Conservation (phyloP, 1,140 invertebrate species). For the Hylaeus anthracinus region DNA sequence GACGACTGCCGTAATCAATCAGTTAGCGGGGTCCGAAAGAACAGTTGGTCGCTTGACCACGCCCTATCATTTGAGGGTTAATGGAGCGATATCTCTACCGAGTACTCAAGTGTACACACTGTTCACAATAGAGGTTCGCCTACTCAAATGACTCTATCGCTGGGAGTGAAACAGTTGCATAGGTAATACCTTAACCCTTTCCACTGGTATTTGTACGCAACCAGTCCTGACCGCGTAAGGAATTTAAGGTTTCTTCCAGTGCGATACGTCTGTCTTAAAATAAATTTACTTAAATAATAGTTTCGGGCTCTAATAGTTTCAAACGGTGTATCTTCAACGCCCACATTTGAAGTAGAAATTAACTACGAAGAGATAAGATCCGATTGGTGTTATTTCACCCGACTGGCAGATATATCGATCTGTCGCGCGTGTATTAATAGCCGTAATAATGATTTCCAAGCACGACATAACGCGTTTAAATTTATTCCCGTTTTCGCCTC, state of each 20-base stretch:
- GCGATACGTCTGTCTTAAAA: too few species aligned
- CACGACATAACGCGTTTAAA: conserved; percentile 6
- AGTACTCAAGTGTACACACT: not conserved
- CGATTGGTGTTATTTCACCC: too few species aligned
- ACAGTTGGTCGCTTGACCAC: not conserved
- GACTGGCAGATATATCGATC: not conserved
- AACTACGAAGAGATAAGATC: too few species aligned
- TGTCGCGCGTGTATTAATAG: conserved; percentile 9
- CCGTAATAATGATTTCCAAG: conserved; percentile 15
- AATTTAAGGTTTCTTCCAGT: too few species aligned
- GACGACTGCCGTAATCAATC: not conserved
- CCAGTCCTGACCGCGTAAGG: too few species aligned
- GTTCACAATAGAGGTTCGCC: not conserved
- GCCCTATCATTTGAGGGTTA: not conserved
- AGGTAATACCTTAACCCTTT: too few species aligned
- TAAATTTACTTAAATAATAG: too few species aligned
- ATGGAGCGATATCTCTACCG: not conserved
- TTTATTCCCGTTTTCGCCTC: conserved; percentile 40
- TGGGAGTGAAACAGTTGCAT: not conserved
- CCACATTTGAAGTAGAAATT: too few species aligned
- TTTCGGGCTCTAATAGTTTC: too few species aligned
- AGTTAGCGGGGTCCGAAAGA: not conserved
- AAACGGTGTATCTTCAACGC: too few species aligned
- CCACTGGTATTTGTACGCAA: too few species aligned
- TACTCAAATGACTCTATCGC: not conserved